Evolutionary conservation across 2,113 vertebrate genomes (phyloP), one percentile per base, ranked within the genome.

Genomic region (Trinectes maculatus): DNA sequence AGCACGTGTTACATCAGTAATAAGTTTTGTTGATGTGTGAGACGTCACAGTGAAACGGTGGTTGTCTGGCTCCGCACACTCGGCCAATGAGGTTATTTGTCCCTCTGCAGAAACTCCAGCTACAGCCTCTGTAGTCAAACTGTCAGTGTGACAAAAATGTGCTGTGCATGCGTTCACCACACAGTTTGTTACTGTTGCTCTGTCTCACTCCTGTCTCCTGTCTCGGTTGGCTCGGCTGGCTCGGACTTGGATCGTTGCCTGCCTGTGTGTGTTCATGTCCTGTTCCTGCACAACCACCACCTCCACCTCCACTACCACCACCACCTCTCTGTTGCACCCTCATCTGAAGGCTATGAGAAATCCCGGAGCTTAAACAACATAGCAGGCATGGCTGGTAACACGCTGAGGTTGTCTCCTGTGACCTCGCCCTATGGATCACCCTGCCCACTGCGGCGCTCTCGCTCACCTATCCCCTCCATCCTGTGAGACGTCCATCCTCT

Each of bases 361-460:
- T 96, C 96, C 83, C 89, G 95, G 93, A 97, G 96, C 91, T 94
- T 99, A 95, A 98, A 94, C 95, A 98, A 95, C 95, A 95, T 97
- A 94, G 92, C 95, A 73, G 94, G 62, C 75, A 42, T 96, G 94
- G 91, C 95, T 87, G 94, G 93, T 91, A 97, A 93, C 93, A 79
- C 95, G 89, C 93, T 97, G 91, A 93, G 94, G 88, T 93, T 98
- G 85, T 96, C 96, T 94, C 96, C 96, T 82, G 94, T 95, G 85
- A 95, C 93, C 89, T 98, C 96, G 84, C 95, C 95, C 77, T 98
- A 95, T 91, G 95, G 90, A 93, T 98, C 95, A 62, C 95, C 96
- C 91, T 96, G 95, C 93, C 95, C 94, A 60, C 93, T 96, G 88
- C 94, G 95, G 87, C 94, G 95, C 64, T 94, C 94, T 84, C 94